Conservation (phyloP, 2,113 vertebrate species). For the Pseudolaguvia tuberculata region DNA sequence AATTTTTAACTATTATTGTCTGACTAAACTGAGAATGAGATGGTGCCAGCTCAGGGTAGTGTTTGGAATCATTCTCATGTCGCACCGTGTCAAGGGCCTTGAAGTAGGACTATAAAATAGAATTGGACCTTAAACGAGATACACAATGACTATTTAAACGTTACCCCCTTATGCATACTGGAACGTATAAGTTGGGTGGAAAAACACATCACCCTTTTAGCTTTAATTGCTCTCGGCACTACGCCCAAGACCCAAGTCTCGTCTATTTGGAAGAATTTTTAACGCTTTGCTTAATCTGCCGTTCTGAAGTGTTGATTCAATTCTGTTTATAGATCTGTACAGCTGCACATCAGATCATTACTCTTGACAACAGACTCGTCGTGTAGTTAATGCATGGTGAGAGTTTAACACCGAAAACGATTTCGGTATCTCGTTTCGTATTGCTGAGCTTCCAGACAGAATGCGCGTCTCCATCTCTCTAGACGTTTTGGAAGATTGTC, state of each 20-base stretch:
- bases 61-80: too few species aligned
- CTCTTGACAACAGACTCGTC: background rate
- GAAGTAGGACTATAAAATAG: background rate
- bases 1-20: background rate
- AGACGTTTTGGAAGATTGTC: conserved; percentile 49
- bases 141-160: conserved; percentile 3
- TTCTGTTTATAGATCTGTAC: conserved; percentile 2
- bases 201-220: too few species aligned
- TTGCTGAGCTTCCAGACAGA: background rate
- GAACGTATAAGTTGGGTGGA: background rate
- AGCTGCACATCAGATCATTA: conserved; percentile 1
- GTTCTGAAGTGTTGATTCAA: background rate
- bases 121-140: conserved; percentile 7
- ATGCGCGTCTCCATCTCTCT: conserved; percentile 3
- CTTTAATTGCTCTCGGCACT: background rate
- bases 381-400: conserved; percentile 10
- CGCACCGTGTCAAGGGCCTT: conserved; percentile 1
- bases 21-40: background rate
- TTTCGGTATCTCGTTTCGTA: background rate
- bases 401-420: conserved; percentile 4
- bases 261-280: background rate
- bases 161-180: background rate
- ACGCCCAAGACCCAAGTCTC: background rate
- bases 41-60: too few species aligned
- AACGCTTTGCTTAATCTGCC: background rate